These are phyloP conservation scores for Odontocolon sp. DNA, from an alignment of 2,888 invertebrate species.

Conservation along the genomic window DNA sequence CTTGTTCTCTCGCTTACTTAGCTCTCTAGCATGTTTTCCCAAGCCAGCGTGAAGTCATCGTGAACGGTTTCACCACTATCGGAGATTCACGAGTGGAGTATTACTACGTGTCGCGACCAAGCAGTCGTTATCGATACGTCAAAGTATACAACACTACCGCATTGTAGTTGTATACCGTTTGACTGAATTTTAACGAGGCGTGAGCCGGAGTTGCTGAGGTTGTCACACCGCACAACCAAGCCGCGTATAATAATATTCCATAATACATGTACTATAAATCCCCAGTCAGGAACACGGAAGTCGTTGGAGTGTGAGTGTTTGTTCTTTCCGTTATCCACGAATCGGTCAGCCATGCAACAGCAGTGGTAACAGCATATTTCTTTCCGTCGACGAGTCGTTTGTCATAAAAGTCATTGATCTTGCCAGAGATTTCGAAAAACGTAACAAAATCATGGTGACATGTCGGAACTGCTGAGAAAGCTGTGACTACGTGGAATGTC, in stretches of 20 bases:
- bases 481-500: too few relatives aligned
- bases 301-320: not conserved
- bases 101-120: conserved; percentile 36
- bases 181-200: conserved; percentile 25
- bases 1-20: conserved; percentile 5
- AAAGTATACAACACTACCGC: not conserved
- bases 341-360: conserved; percentile 19
- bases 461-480: too few relatives aligned
- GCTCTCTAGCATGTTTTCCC: conserved; percentile 15
- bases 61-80: not conserved
- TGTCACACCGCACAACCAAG: conserved; percentile 16
- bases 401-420: conserved; percentile 45
- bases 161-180: conserved; percentile 6
- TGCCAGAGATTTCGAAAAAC: too few relatives aligned
- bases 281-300: too few relatives aligned
- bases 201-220: conserved; percentile 1
- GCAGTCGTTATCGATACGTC: conserved; percentile 51
- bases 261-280: not conserved
- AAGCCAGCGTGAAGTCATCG: conserved; percentile 26
- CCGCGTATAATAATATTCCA: not conserved
- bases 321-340: conserved; percentile 18
- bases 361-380: conserved; percentile 24
- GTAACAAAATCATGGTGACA: too few relatives aligned
- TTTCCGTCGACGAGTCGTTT: conserved; percentile 7
- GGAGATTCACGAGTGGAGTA: conserved; percentile 3